Percentiles rank a stretch among this genome's conserved stretches.
phyloP scores from a whole-genome alignment of 2,113 vertebrate species.

The Psophia crepitans region DNA sequence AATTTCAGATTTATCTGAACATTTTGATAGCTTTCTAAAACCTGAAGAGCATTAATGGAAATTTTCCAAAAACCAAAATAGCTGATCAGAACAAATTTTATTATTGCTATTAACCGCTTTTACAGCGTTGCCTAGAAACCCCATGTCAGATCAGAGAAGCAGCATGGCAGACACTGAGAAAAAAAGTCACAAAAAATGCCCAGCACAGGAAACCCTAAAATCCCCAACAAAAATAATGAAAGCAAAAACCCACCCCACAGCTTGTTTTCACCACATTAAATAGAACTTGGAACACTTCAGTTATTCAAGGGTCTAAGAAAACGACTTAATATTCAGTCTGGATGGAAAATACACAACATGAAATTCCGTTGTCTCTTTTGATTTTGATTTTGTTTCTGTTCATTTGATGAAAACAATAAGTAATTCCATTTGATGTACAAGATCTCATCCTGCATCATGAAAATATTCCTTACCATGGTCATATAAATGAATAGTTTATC shows the following conservation, averaged over 20 bases:
- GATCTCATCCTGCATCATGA: neutral
- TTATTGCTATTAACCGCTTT: neutral
- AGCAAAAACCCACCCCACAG: neutral
- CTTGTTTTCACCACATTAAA: neutral
- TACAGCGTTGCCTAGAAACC: neutral
- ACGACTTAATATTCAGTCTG: neutral
- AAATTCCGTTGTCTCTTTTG: neutral
- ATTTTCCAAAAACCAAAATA: neutral
- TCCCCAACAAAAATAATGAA: neutral
- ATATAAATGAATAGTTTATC: neutral
- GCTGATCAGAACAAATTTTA: neutral
- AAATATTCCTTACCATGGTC: neutral
- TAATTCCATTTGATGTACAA: neutral
- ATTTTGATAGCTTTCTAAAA: neutral
- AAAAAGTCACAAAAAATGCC: neutral
- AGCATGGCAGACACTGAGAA: neutral
- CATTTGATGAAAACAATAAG: neutral
- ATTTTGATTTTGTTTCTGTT: slow-evolving; percentile 22
- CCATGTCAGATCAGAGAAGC: neutral
- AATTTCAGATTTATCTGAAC: neutral
- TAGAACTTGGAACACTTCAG: slow-evolving; percentile 2
- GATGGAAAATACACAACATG: neutral
- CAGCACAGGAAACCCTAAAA: neutral
- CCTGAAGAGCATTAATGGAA: neutral
- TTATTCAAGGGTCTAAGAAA: neutral